Evolutionary conservation across 1,140 invertebrate genomes (phyloP), one percentile per base, ranked within the genome.

Genomic region (Ooceraea biroi): DNA sequence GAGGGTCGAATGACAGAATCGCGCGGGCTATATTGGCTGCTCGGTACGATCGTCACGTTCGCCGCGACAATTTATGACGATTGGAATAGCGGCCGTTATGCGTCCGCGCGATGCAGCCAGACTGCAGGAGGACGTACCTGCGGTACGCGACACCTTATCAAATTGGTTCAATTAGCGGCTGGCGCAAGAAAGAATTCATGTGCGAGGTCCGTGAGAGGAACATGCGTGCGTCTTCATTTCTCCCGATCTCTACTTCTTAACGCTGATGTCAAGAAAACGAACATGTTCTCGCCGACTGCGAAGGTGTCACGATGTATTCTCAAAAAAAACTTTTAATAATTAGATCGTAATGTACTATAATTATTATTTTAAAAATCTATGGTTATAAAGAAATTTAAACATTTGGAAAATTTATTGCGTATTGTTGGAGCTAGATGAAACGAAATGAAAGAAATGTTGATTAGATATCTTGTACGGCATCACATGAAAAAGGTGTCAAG

Each of bases 51-150:
- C 80, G 84, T 91, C 90, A 91, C 90, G 90, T 90, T 66, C 71
- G 10, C 61, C 58, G 58, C 85, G 90, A 90, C 88, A 91, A 91
- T 91, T 90, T 91, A 91, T 91, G 90, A 91, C 90, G 89, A 91
- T 91, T 91, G 90, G 89, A 91, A 90, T 90, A 88, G 89, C 87
- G 89, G 72, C 82, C 84, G 87, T 87, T 90, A 89, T 82, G 85
- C 85, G 85, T 76, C 55, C 80, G 55, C 52, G 85, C 82, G 86
- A 90, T 87, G 87, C 82, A 58, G 61, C n/a, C 48, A 61, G 89
- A 89, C 82, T 86, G 76, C 78, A 57, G 83, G 86, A 84, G 77
- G 52, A 50, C 69, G n/a, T n/a, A n/a, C 22, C 48, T 66, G 19
- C 2, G 10, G 36, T 46, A 52, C 52, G 74, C 71, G 87, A 83